These are phyloP conservation scores for Channa striata DNA, from an alignment of 2,797 vertebrate species.

Conservation along the genomic window DNA sequence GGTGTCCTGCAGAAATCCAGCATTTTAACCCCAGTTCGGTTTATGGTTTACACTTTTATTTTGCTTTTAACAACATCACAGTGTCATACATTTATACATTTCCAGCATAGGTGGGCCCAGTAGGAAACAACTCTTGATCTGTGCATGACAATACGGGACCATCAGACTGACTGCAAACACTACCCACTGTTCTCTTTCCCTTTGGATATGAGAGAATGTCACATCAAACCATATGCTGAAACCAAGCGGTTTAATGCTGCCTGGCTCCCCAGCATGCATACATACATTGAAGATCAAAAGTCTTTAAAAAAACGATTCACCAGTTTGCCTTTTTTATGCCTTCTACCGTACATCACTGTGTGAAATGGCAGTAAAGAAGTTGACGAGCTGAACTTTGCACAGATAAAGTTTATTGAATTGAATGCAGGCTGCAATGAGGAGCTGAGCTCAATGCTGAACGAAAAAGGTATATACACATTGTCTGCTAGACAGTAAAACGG, in stretches of 20 bases:
- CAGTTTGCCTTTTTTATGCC: not conserved
- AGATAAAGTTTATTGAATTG: not conserved
- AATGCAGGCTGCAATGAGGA: slow-evolving; percentile 1
- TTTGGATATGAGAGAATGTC: slow-evolving; percentile 64
- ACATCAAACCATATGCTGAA: slow-evolving; percentile 65
- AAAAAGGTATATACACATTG: slow-evolving; percentile 8
- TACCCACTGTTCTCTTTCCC: slow-evolving; percentile 36
- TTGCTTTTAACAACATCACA: not conserved
- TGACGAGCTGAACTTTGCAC: slow-evolving; percentile 28
- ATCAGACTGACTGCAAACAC: slow-evolving; percentile 24
- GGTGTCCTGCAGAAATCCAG: not conserved
- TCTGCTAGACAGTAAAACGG: slow-evolving; percentile 31
- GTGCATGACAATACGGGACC: slow-evolving; percentile 24
- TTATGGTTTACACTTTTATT: not conserved
- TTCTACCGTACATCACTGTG: slow-evolving; percentile 19
- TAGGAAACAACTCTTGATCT: slow-evolving; percentile 30
- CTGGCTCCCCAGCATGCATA: slow-evolving; percentile 23
- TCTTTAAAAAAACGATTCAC: slow-evolving; percentile 26
- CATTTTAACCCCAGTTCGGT: not conserved
- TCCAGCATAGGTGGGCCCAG: slow-evolving; percentile 11
- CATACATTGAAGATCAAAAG: slow-evolving; percentile 56
- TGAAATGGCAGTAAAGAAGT: not conserved
- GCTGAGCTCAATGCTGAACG: slow-evolving; percentile 31
- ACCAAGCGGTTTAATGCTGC: slow-evolving; percentile 28
- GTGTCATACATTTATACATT: slow-evolving; percentile 1